Percentiles rank a stretch among this genome's conserved stretches.
phyloP scores from a whole-genome alignment of 2,797 vertebrate genomes.

The Darevskia nairensis region DNA sequence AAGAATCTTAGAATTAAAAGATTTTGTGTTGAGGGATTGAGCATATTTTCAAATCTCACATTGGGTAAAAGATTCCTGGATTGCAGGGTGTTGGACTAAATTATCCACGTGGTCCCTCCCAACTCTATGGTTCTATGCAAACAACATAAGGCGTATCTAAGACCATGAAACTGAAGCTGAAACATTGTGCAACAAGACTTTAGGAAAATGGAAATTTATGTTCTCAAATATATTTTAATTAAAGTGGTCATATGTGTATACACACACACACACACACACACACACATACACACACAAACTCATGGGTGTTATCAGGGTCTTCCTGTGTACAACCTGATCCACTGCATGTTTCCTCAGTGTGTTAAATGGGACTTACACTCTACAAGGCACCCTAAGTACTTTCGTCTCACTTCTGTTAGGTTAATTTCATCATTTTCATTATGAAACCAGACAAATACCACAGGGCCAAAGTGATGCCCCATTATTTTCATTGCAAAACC shows the following conservation, averaged over 20 bases:
- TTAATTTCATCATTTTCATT: not conserved
- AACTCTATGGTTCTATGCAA: too few relatives aligned
- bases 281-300: too few relatives aligned
- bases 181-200: slow-evolving; percentile 12
- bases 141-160: not conserved
- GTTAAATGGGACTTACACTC: not conserved
- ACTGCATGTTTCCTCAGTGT: not conserved
- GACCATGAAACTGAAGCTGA: not conserved
- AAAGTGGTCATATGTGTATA: too few relatives aligned
- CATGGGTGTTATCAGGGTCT: not conserved
- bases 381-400: not conserved
- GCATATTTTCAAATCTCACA: not conserved
- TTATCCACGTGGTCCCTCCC: too few relatives aligned
- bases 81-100: too few relatives aligned
- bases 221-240: not conserved
- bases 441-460: not conserved
- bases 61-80: too few relatives aligned
- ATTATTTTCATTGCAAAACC: not conserved
- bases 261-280: too few relatives aligned
- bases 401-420: not conserved
- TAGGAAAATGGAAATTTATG: slow-evolving; percentile 22
- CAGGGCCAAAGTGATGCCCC: not conserved
- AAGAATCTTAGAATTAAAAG: not conserved
- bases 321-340: slow-evolving; percentile 5
- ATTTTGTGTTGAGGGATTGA: not conserved